Percentiles rank a stretch among this genome's conserved stretches.
Evolutionary conservation across 2,888 invertebrate species (phyloP).

Genomic region (Monochamus alternatus): DNA sequence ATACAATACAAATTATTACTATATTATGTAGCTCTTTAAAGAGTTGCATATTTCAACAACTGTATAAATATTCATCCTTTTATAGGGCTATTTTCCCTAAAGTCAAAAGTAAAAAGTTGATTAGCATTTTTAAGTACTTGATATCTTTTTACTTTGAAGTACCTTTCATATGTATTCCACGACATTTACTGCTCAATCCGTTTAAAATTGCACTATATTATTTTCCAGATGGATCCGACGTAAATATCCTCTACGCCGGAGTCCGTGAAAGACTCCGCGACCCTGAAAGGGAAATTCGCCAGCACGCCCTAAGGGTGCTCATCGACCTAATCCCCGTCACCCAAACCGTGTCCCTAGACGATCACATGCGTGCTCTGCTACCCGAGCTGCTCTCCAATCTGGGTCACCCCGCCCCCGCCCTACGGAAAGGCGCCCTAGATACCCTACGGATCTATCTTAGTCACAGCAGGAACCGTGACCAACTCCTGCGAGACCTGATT

Average conservation of each 20-base stretch:
- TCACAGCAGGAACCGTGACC: slow-evolving; percentile 79
- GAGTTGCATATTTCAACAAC: too few species aligned
- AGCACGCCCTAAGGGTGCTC: slow-evolving; percentile 86
- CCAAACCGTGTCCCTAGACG: slow-evolving; percentile 77
- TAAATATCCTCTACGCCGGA: slow-evolving; percentile 45
- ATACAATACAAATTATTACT: too few species aligned
- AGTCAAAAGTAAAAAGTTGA: too few species aligned
- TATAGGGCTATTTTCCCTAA: too few species aligned
- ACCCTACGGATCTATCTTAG: slow-evolving; percentile 82
- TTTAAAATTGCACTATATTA: neutral
- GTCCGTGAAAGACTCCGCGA: slow-evolving; percentile 80
- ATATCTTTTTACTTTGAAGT: too few species aligned
- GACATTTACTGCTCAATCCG: neutral
- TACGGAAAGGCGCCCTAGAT: slow-evolving; percentile 85
- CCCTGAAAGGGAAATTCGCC: slow-evolving; percentile 88
- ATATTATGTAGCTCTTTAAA: too few species aligned
- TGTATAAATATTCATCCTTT: too few species aligned
- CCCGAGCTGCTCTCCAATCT: slow-evolving; percentile 85
- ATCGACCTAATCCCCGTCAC: slow-evolving; percentile 86
- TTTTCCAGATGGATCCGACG: slow-evolving; percentile 60
- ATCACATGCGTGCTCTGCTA: slow-evolving; percentile 77
- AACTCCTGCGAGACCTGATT: slow-evolving; percentile 78
- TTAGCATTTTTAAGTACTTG: too few species aligned
- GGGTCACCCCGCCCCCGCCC: slow-evolving; percentile 86
- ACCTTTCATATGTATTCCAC: too few species aligned